phyloP scores from a whole-genome alignment of 2,113 vertebrate species.

The Physeter macrocephalus region DNA sequence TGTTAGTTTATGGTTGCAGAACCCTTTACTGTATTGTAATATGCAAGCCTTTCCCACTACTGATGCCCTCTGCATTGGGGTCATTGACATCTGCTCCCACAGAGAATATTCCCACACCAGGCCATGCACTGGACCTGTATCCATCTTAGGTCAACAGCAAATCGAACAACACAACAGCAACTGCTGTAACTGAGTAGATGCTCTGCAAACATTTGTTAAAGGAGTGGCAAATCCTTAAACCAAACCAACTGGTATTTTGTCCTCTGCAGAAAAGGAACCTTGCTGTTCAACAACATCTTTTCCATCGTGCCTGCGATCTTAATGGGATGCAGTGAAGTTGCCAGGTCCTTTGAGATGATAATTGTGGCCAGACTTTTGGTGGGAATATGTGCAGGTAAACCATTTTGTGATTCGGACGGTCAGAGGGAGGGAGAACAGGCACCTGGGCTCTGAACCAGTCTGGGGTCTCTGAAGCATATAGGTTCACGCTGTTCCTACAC shows the following conservation, averaged over 20 bases:
- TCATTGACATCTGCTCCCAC: not conserved
- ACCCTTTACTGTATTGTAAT: not conserved
- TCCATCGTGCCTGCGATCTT: slow-evolving; percentile 91
- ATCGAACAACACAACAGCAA: fast-evolving
- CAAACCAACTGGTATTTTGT: not conserved
- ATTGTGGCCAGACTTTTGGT: slow-evolving; percentile 88
- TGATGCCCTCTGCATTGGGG: not conserved
- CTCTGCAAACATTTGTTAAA: no score
- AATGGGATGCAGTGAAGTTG: slow-evolving; percentile 89
- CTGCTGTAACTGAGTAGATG: fast-evolving
- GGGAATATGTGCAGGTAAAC: slow-evolving; percentile 92
- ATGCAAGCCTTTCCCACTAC: fast-evolving
- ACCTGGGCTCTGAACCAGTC: not conserved
- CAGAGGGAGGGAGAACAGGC: fast-evolving
- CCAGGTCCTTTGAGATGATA: slow-evolving; percentile 90
- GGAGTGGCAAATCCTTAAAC: not conserved
- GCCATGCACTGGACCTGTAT: not conserved
- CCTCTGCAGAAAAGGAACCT: slow-evolving; percentile 88
- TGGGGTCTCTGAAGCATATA: fast-evolving
- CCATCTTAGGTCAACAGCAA: not conserved
- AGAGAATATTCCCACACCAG: not conserved
- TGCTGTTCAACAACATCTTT: slow-evolving; percentile 96
- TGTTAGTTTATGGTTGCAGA: not conserved
- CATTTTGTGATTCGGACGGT: fast-evolving
- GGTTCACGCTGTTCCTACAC: not conserved